Evolutionary conservation across 23 tunicate genomes (phyloP).

Genomic region (Styela clava): DNA sequence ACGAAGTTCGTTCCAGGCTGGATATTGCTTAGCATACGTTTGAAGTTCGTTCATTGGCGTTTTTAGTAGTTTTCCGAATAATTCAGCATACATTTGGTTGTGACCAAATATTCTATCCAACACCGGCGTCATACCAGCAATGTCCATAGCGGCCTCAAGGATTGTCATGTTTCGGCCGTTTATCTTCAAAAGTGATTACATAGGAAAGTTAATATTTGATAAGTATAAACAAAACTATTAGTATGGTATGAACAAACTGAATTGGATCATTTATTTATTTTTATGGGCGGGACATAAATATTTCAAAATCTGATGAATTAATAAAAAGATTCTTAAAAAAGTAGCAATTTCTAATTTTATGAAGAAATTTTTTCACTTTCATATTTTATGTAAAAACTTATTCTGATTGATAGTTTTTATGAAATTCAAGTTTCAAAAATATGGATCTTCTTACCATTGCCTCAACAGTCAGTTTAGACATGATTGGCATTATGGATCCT

Average conservation of each 20-base stretch:
- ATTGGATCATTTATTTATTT: too few relatives aligned
- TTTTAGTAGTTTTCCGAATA: constrained; percentile 2
- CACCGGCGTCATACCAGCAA: constrained; percentile 8
- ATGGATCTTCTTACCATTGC: constrained; percentile 15
- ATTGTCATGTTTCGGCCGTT: constrained; percentile 2
- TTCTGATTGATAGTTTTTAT: too few relatives aligned
- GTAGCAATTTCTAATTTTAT: too few relatives aligned
- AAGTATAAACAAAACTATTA: too few relatives aligned
- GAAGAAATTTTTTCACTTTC: too few relatives aligned
- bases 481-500: background rate
- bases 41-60: constrained; percentile 2
- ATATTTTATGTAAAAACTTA: too few relatives aligned
- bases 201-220: too few relatives aligned
- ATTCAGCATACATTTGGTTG: background rate
- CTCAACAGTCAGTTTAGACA: background rate
- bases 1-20: background rate
- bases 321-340: too few relatives aligned
- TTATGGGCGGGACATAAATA: too few relatives aligned
- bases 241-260: too few relatives aligned
- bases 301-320: too few relatives aligned
- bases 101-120: constrained; percentile 24
- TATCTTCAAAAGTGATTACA: background rate
- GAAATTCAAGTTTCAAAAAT: too few relatives aligned
- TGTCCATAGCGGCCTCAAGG: constrained; percentile 21
- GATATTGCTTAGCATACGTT: background rate